Percentiles rank a stretch among this genome's conserved stretches.
Evolutionary conservation across 2,797 vertebrate genomes (phyloP).

Genomic region (Melanotaenia trifasciata): DNA sequence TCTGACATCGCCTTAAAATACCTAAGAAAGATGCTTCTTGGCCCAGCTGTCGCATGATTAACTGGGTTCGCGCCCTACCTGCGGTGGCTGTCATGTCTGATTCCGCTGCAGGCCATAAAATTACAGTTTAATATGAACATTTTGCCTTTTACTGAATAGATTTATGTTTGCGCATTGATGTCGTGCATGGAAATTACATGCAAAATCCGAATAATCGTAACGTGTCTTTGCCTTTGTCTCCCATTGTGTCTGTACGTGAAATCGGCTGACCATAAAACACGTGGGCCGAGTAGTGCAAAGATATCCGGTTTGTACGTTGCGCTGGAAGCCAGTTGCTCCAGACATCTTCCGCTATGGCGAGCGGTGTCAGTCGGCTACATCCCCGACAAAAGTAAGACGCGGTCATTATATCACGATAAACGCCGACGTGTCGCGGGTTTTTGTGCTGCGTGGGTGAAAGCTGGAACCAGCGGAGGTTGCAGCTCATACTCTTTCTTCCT

Average conservation of each 20-base stretch:
- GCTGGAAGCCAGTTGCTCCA: conserved; percentile 20
- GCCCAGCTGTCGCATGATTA: not conserved
- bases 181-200: too few relatives aligned
- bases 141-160: not conserved
- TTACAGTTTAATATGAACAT: not conserved
- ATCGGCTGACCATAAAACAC: conserved; percentile 71
- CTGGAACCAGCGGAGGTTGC: too few relatives aligned
- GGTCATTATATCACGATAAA: not conserved
- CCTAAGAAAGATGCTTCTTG: not conserved
- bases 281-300: conserved; percentile 71
- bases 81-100: conserved; percentile 13
- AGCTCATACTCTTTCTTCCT: too few relatives aligned
- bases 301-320: conserved; percentile 71
- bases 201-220: not conserved
- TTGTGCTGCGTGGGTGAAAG: not conserved
- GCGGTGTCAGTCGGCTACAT: not conserved
- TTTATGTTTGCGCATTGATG: rapidly evolving
- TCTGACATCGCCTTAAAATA: not conserved
- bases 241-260: conserved; percentile 71
- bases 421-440: not conserved
- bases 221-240: conserved; percentile 59
- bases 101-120: not conserved
- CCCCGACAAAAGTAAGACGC: conserved; percentile 43
- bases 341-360: conserved; percentile 42
- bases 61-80: not conserved